These are phyloP conservation scores for Balaeniceps rex DNA, from an alignment of 2,113 vertebrate species.

Conservation along the genomic window DNA sequence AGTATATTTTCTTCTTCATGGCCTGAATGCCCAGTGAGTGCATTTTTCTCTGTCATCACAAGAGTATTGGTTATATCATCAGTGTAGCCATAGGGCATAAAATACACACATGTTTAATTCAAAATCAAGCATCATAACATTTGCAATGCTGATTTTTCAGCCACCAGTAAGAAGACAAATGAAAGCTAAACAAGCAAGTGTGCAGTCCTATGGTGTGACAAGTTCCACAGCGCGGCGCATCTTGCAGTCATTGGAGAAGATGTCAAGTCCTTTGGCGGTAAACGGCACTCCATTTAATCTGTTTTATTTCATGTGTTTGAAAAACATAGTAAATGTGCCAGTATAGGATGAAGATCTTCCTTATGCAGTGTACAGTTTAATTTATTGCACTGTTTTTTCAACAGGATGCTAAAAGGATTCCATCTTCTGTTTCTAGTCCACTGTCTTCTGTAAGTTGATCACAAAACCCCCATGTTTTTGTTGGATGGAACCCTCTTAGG, in stretches of 20 bases:
- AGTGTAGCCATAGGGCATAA: neutral
- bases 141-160: slow-evolving; percentile 64
- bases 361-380: neutral
- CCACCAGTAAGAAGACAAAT: slow-evolving; percentile 90
- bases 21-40: neutral
- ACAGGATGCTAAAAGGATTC: slow-evolving; percentile 96
- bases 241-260: slow-evolving; percentile 93
- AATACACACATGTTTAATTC: fast-evolving
- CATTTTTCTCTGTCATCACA: neutral
- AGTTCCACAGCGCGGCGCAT: slow-evolving; percentile 94
- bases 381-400: slow-evolving; percentile 14
- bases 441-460: slow-evolving; percentile 82
- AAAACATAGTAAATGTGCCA: neutral
- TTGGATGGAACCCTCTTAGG: neutral
- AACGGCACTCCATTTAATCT: slow-evolving; percentile 32
- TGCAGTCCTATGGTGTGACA: slow-evolving; percentile 89
- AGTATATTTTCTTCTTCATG: neutral
- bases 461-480: neutral
- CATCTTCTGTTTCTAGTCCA: slow-evolving; percentile 78
- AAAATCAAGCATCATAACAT: neutral
- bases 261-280: slow-evolving; percentile 96
- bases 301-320: neutral
- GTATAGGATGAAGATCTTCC: neutral
- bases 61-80: neutral
- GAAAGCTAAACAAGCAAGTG: slow-evolving; percentile 88